Conservation (phyloP, 2,888 invertebrate genomes). For the Cryptophagus acutangulus region DNA sequence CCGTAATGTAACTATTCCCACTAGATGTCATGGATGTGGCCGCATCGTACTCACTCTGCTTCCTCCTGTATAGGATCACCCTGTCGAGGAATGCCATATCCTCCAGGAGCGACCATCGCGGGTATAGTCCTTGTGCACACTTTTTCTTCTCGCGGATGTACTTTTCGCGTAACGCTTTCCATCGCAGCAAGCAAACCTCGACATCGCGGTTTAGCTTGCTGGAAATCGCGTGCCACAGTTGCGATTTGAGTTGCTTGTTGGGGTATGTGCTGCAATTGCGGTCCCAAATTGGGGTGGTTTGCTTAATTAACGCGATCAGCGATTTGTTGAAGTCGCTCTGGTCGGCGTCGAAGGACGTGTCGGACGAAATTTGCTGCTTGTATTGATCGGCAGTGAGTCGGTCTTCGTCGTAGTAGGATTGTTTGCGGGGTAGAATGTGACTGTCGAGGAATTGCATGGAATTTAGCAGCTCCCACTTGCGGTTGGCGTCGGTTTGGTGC, state of each 20-base stretch:
- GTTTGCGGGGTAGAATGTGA: constrained; percentile 32
- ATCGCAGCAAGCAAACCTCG: constrained; percentile 32
- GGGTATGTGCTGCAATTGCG: constrained; percentile 33
- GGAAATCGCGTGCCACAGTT: constrained; percentile 34
- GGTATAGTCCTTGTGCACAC: constrained; percentile 30
- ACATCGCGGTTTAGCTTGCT: constrained; percentile 29
- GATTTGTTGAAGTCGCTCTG: constrained; percentile 30
- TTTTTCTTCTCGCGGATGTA: constrained; percentile 37
- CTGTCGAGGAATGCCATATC: constrained; percentile 35
- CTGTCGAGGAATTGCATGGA: constrained; percentile 33
- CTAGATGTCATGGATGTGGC: not conserved
- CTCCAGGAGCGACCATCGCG: constrained; percentile 37
- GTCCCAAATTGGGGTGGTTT: constrained; percentile 37
- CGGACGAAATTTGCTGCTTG: constrained; percentile 12
- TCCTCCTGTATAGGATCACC: constrained; percentile 36
- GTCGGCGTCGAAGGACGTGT: constrained; percentile 13
- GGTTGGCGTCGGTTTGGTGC: constrained; percentile 25
- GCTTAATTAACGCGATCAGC: constrained; percentile 31
- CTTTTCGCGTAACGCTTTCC: constrained; percentile 39
- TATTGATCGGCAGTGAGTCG: too few species aligned
- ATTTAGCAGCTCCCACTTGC: constrained; percentile 31
- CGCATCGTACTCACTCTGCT: constrained; percentile 6
- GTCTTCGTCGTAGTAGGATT: constrained; percentile 17
- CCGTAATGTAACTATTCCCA: constrained; percentile 27
- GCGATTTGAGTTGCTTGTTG: constrained; percentile 32